phyloP scores from a whole-genome alignment of 2,888 invertebrate species.

The Acanthosoma haemorrhoidale region DNA sequence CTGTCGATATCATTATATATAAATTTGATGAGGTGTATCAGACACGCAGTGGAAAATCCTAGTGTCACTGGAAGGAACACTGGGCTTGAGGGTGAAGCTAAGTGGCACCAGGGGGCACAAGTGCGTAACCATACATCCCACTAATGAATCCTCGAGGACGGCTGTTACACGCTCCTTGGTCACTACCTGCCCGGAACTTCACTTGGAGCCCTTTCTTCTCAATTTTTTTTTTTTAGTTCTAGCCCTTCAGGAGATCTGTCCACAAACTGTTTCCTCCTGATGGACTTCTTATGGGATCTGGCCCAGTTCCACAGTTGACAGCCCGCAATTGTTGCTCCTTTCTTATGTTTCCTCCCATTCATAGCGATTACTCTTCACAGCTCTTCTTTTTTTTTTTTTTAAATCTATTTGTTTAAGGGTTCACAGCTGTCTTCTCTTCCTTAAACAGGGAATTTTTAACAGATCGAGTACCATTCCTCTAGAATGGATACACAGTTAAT shows the following conservation, averaged over 20 bases:
- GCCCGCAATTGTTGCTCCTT: neutral
- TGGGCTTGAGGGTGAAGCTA: no score
- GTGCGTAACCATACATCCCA: neutral
- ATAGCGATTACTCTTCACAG: no score
- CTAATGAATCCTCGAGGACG: neutral
- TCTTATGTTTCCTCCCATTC: neutral
- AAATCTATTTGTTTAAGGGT: no score
- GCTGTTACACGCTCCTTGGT: neutral
- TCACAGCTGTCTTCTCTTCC: no score
- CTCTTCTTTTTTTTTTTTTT: no score
- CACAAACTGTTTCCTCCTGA: neutral
- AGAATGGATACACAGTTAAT: no score
- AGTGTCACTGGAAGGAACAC: no score
- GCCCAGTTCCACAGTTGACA: neutral
- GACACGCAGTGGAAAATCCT: no score
- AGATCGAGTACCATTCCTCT: no score
- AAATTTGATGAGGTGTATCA: no score
- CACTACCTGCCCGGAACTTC: neutral
- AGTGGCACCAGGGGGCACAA: neutral
- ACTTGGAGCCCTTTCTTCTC: neutral
- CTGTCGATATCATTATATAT: no score
- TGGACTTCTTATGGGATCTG: neutral
- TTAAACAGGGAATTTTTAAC: no score
- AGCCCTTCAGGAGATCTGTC: neutral
- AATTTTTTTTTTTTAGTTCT: neutral